phyloP scores from a whole-genome alignment of 1,140 invertebrate species.

The Drosophila santomea region DNA sequence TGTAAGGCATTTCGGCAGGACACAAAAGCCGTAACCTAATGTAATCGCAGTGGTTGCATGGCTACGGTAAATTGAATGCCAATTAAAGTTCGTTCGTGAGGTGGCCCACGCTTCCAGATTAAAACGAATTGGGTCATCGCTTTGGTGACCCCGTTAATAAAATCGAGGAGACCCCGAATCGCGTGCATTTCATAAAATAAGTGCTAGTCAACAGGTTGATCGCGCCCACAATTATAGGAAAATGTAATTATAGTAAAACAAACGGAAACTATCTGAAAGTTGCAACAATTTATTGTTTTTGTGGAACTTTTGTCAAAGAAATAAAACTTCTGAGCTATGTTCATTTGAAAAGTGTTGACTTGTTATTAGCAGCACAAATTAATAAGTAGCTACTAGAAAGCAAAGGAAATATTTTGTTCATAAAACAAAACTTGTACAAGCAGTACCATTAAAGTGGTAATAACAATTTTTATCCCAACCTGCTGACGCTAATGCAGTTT shows the following conservation, averaged over 20 bases:
- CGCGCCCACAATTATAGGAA: not conserved
- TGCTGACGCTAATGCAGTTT: conserved; percentile 2
- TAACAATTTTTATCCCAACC: not conserved
- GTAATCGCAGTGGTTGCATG: not conserved
- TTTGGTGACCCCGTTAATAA: conserved; percentile 1
- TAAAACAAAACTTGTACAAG: too few species aligned
- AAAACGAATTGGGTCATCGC: conserved; percentile 10
- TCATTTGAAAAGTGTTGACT: too few species aligned
- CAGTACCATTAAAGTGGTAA: too few species aligned
- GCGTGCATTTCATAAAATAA: not conserved
- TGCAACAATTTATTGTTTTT: too few species aligned
- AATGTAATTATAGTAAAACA: not conserved
- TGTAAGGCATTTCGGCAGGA: not conserved
- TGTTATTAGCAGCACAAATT: too few species aligned
- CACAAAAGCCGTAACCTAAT: too few species aligned
- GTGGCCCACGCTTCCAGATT: not conserved
- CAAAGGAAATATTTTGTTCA: too few species aligned
- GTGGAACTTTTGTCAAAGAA: too few species aligned
- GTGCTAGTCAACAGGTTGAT: not conserved
- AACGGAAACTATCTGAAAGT: too few species aligned
- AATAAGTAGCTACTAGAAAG: too few species aligned
- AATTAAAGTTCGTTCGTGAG: conserved; percentile 11
- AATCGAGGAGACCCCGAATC: not conserved
- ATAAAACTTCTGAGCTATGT: too few species aligned
- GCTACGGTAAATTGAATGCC: conserved; percentile 1